Base-by-base conservation (phyloP, 2,113 vertebrate genomes). In the Echinops telfairi region DNA sequence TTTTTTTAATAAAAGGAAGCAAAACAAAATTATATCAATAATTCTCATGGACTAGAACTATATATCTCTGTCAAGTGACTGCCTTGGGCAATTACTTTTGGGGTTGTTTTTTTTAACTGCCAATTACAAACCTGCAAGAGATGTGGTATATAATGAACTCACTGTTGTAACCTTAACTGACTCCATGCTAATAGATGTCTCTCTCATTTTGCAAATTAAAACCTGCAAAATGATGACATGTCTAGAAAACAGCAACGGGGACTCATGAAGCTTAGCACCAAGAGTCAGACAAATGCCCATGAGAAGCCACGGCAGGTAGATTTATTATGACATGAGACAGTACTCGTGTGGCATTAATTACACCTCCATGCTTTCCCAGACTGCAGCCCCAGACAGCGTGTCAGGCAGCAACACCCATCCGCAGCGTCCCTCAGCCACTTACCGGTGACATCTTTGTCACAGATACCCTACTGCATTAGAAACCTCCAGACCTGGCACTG, bases 161-260 rank as follows among this genome's bases (percentile, higher is more conserved):
- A 2, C 94, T 81, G 89, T 47, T 20, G 2, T 43, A 95, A 88
- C 70, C 95, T 78, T 53, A 91, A 81, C 83, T 73, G 73, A 2
- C 86, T 83, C 91, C 85, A 43, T 91, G 93, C 90, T 93, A 95
- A 96, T 96, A 96, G 86, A 78, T 93, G 86, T 92, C 92, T 60
- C 89, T 97, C 93, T 70, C 93, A 31, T 66, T 76, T 86, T 93
- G 92, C 88, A 96, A 97, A 97, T 97, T 94, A 78, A 89, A 90
- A 71, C 81, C 90, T 66, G 86, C 85, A 96, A 86, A 97, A 89
- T 53, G 96, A 97, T 95, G 97, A 94, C 79, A 77, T 89, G 76
- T 92, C 47, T 92, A 91, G 95, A 94, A 95, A 91, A 60, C 62
- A 78, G 79, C 81, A 88, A 92, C 29, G 27, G 86, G 88, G 68